Evolutionary conservation across 1,140 invertebrate genomes (phyloP), one percentile per base, ranked within the genome.

Genomic region (Probaryconus sp.): DNA sequence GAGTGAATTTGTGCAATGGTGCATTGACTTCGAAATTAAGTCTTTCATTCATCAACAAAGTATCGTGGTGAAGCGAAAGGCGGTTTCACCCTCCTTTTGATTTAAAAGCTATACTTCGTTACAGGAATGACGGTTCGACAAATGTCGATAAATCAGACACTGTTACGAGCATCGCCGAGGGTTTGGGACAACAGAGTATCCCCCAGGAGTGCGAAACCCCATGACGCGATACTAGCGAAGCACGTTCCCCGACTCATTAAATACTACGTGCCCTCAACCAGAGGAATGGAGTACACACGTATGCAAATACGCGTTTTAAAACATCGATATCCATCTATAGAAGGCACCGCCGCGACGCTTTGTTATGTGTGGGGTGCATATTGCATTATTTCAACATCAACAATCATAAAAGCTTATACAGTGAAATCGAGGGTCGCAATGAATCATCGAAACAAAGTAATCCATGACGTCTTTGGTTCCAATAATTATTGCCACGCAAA

Each of bases 71-170:
- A 63, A 56, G 48, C 63, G 70, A 74, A 74, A 74, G 63, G 43
- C 64, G 11, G 11, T 31, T 45, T n/a, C 48, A 68, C 74, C 77
- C 71, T 74, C 51, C 65, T 78, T 72, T 58, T 75, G 65, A 74
- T 79, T 80, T 76, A 76, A 78, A 79, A 79, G 80, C 74, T 71
- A 67, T 64, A 63, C 65, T 78, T 83, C 74, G 69, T 78, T 79
- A 81, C 69, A 69, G 74, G 61, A 67, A 67, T 76, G 67, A 48
- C 67, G 65, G 72, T 83, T 85, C 78, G 81, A 83, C 76, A 77
- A 87, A 84, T 84, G 78, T 79, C 83, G 82, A 87, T 86, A 87
- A 85, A 87, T 87, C 85, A 87, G 79, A 51, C 69, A 64, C 68
- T 76, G 70, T 82, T 79, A 79, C 68, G 71, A 69, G 67, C 40